Conservation (phyloP, 1,140 invertebrate genomes). For the Coboldia fuscipes region DNA sequence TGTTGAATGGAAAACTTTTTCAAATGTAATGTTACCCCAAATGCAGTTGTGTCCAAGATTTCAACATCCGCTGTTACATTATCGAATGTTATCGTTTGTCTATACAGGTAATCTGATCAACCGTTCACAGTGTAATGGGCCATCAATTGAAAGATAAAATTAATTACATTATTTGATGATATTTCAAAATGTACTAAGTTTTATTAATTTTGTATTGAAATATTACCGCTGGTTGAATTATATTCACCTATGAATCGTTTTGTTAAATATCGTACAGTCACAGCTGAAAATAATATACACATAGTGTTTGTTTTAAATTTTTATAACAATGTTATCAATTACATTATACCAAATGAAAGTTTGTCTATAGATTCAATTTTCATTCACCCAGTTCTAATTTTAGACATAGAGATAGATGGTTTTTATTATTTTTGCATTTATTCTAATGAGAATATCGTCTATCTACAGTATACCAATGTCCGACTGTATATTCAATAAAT, state of each 20-base stretch:
- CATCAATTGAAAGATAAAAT: conserved; percentile 24
- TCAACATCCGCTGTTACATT: conserved; percentile 57
- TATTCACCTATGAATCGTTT: conserved; percentile 3
- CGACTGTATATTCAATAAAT: too few relatives aligned
- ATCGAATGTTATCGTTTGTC: conserved; percentile 55
- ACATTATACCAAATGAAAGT: not conserved
- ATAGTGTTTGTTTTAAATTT: not conserved
- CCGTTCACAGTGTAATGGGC: too few relatives aligned
- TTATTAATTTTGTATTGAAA: not conserved
- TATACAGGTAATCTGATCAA: conserved; percentile 61
- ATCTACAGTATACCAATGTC: not conserved
- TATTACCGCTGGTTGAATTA: conserved; percentile 1
- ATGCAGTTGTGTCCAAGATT: conserved; percentile 61
- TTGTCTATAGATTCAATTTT: too few relatives aligned
- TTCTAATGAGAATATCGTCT: not conserved
- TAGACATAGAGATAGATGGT: not conserved
- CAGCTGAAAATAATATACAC: not conserved
- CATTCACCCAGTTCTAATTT: too few relatives aligned
- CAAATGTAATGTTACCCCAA: conserved; percentile 39
- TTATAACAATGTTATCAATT: not conserved
- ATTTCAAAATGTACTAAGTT: not conserved
- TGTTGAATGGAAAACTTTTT: not conserved
- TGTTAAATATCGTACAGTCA: conserved; percentile 2
- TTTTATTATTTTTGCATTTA: not conserved
- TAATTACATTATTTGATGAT: not conserved